A percentile compares a stretch with the other conserved stretches of the same genome.
Evolutionary conservation across 2,113 vertebrate species (phyloP).

Genomic region (Pollachius pollachius): DNA sequence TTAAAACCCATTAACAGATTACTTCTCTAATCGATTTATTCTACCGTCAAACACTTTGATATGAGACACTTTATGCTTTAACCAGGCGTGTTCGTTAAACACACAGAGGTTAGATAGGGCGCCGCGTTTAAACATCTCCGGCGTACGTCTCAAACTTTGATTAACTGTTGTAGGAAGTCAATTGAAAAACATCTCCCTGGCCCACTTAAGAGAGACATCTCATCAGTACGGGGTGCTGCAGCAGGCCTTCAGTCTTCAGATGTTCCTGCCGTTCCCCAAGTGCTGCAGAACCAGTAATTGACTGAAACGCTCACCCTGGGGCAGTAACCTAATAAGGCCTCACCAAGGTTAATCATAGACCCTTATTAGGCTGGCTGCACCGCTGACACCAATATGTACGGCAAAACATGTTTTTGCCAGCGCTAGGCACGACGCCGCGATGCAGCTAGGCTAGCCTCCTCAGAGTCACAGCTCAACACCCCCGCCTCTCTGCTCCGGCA

Average conservation of each 20-base stretch:
- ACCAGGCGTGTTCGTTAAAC: too few relatives aligned
- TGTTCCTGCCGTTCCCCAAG: slow-evolving; percentile 58
- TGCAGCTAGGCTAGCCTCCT: slow-evolving; percentile 38
- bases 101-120: too few relatives aligned
- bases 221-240: slow-evolving; percentile 51
- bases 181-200: slow-evolving; percentile 57
- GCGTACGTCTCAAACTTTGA: slow-evolving; percentile 32
- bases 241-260: slow-evolving; percentile 54
- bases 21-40: too few relatives aligned
- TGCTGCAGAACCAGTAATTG: slow-evolving; percentile 74
- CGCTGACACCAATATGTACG: slow-evolving; percentile 69
- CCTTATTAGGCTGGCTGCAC: slow-evolving; percentile 75
- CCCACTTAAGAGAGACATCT: slow-evolving; percentile 61
- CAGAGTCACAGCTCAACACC: slow-evolving; percentile 45
- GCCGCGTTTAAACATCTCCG: too few relatives aligned
- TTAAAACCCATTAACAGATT: slow-evolving; percentile 30
- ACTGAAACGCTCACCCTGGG: slow-evolving; percentile 71
- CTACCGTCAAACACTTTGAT: too few relatives aligned
- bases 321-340: slow-evolving; percentile 80
- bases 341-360: slow-evolving; percentile 79
- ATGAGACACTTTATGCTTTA: too few relatives aligned
- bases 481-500: neutral
- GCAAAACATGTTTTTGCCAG: slow-evolving; percentile 59
- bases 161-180: slow-evolving; percentile 36
- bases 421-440: slow-evolving; percentile 24